These are phyloP conservation scores for Pseudococcus longispinus DNA, from an alignment of 2,888 invertebrate genomes.

Conservation along the genomic window DNA sequence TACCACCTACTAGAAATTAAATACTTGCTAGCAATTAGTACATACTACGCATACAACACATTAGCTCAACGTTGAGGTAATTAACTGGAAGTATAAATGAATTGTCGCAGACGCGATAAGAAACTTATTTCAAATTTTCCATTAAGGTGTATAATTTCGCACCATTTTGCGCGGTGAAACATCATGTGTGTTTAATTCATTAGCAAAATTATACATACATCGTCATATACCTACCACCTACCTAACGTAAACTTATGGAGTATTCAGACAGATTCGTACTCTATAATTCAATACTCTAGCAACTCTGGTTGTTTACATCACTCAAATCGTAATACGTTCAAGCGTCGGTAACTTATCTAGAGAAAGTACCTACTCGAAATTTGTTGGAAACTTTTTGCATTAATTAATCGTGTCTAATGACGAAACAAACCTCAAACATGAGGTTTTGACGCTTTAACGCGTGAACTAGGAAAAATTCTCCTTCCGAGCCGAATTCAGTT, in stretches of 20 bases:
- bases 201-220: neutral
- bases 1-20: neutral
- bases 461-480: neutral
- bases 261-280: neutral
- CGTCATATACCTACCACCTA: neutral
- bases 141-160: neutral
- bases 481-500: neutral
- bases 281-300: neutral
- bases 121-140: neutral
- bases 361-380: neutral
- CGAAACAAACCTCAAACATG: slow-evolving; percentile 11
- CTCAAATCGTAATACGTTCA: neutral
- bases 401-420: slow-evolving; percentile 32
- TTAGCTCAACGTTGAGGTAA: neutral
- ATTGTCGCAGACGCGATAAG: neutral
- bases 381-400: slow-evolving; percentile 5
- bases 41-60: neutral
- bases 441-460: slow-evolving; percentile 14
- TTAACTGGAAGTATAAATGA: neutral
- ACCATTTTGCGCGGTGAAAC: neutral
- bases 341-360: neutral
- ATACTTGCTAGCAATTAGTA: neutral
- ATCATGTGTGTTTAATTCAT: neutral
- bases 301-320: neutral
- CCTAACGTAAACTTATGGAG: neutral